A percentile compares a stretch with the other conserved stretches of the same genome.
phyloP scores from a whole-genome alignment of 2,888 invertebrate species.

The Bugula neritina region DNA sequence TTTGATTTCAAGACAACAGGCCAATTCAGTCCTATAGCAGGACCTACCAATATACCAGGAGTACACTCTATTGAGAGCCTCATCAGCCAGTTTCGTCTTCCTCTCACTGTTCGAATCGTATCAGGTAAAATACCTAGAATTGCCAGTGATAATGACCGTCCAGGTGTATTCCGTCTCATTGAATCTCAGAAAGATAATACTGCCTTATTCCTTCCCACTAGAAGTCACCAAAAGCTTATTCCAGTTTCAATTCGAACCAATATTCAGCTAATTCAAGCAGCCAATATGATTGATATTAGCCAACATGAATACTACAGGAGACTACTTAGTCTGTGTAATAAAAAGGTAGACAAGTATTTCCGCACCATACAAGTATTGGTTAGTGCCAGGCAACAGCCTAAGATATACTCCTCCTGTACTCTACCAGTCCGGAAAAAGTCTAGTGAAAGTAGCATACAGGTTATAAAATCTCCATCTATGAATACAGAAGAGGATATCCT shows the following conservation, averaged over 20 bases:
- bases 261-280: constrained; percentile 62
- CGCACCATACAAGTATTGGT: constrained; percentile 44
- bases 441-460: constrained; percentile 58
- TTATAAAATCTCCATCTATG: constrained; percentile 38
- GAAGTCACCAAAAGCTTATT: constrained; percentile 59
- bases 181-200: constrained; percentile 48
- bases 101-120: constrained; percentile 82
- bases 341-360: constrained; percentile 47
- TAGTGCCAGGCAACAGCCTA: constrained; percentile 26
- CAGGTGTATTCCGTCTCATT: constrained; percentile 44
- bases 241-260: constrained; percentile 80
- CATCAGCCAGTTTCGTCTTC: constrained; percentile 74
- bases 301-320: constrained; percentile 36
- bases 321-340: constrained; percentile 39
- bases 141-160: constrained; percentile 42
- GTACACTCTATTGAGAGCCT: constrained; percentile 86
- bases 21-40: constrained; percentile 83
- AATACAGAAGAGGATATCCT: constrained; percentile 65
- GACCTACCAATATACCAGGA: constrained; percentile 81
- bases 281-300: constrained; percentile 56
- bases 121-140: constrained; percentile 77
- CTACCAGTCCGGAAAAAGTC: constrained; percentile 12
- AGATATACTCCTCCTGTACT: constrained; percentile 57
- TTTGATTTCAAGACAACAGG: constrained; percentile 80
- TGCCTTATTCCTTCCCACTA: constrained; percentile 47